A percentile compares a stretch with the other conserved stretches of the same genome.
Evolutionary conservation across 2,113 vertebrate species (phyloP).

Genomic region (Sialia sialis): DNA sequence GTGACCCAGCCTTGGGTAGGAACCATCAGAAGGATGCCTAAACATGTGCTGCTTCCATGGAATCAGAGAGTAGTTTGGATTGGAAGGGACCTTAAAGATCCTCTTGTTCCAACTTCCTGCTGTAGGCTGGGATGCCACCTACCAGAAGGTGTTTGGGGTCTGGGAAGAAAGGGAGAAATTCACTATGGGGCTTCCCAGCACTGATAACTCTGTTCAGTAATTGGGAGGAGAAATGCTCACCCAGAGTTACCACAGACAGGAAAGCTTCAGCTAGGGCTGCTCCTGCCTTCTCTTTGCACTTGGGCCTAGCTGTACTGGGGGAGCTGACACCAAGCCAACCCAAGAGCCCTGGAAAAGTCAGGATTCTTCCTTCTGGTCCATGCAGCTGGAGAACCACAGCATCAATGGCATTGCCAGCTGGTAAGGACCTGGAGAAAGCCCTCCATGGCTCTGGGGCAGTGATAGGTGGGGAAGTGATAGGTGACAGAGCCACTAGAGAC

Average conservation of each 20-base stretch:
- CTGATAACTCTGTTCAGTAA: not conserved
- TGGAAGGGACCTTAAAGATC: not conserved
- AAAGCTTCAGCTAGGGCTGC: not conserved
- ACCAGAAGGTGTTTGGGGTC: not conserved
- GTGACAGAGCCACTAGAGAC: not conserved
- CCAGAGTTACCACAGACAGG: not conserved
- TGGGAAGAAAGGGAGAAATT: not conserved
- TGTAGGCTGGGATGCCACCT: not conserved
- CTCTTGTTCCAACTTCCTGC: not conserved
- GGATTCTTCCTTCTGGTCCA: not conserved
- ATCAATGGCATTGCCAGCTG: not conserved
- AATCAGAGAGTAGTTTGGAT: not conserved
- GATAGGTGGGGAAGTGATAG: not conserved
- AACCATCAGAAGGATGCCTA: not conserved
- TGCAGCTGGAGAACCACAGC: not conserved
- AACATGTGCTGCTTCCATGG: not conserved
- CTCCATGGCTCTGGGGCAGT: not conserved
- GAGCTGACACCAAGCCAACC: not conserved
- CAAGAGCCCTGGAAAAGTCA: not conserved
- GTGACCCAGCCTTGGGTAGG: not conserved
- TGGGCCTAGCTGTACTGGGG: not conserved
- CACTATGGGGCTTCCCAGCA: fast-evolving
- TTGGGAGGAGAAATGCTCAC: not conserved
- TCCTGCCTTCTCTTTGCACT: not conserved
- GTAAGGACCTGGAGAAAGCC: not conserved